Evolutionary conservation across 2,113 vertebrate genomes (phyloP).

Genomic region (Caracal caracal): DNA sequence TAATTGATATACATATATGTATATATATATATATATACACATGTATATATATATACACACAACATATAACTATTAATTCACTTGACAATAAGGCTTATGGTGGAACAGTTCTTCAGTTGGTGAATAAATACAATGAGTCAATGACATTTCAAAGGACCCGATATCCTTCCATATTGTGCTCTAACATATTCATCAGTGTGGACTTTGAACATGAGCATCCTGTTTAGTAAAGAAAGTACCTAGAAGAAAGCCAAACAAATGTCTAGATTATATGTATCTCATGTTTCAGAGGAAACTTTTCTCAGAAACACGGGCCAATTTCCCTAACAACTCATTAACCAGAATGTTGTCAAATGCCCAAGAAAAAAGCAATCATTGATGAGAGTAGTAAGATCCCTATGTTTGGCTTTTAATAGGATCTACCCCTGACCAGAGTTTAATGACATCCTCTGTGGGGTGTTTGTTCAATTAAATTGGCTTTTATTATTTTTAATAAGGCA

Average conservation of each 20-base stretch:
- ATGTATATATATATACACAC: background rate
- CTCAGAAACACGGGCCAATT: background rate
- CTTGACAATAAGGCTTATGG: background rate
- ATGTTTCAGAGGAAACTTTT: background rate
- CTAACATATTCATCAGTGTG: background rate
- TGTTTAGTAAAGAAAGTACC: background rate
- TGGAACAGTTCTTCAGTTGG: background rate
- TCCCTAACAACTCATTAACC: background rate
- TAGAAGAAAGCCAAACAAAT: background rate
- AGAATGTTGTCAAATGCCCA: background rate
- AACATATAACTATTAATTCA: background rate
- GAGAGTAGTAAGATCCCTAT: background rate
- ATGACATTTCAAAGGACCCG: background rate
- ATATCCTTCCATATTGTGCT: background rate
- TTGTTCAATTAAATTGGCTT: background rate
- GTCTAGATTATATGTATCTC: background rate
- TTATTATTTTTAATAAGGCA: background rate
- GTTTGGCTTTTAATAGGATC: background rate
- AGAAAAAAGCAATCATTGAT: background rate
- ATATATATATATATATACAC: no score
- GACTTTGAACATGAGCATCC: background rate
- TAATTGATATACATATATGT: background rate
- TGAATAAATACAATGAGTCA: background rate
- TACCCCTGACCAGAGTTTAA: background rate
- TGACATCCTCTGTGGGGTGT: background rate